Base-by-base conservation (phyloP, 2,113 vertebrate genomes). In the Triplophysa rosa region DNA sequence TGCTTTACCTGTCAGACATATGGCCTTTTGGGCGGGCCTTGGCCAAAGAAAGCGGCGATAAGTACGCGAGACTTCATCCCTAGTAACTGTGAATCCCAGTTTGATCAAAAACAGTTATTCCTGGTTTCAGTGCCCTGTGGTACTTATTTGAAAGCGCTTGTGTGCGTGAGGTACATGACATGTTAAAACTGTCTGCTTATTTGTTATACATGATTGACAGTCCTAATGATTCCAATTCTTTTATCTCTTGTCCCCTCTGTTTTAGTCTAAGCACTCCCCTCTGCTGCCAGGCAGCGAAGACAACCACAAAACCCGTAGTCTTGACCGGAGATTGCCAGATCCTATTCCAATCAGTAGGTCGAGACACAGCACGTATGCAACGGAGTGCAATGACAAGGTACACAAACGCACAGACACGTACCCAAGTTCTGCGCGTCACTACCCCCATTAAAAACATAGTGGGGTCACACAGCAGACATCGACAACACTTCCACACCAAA, bases 311-410 rank as follows among this genome's bases (percentile, higher is more conserved):
- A 98, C 93, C 75, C 93, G 94, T 83, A 99, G 97, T 81, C 91
- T 99, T 89, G 97, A 98, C 90, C 91, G 97, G 84, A 94, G 89
- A 79, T 90, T 93, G 33, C 92, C 92, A 37, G 95, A 96, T 67
- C 95, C 96, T 71, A 96, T 96, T 87, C 90, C 96, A 79, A 89
- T 98, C 86, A 95, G 93, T 63, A 96, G 97, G 82, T 97, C 95
- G 96, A 96, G 97, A 76, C 95, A 96, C 88, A 98, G 97, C 85
- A 90, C 94, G 29, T 93, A 92, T 82, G 88, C 94, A 14, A 88
- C 92, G 80, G 97, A 97, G 54, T 86, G 93, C 80, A 95, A 83
- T 0, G 95, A 98, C 61, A 98, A 98, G 95, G 97, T 99, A 72
- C 24, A 16, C 2, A 52, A 16, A 56, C 14, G 9, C 14, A 8